Percentiles rank a stretch among this genome's conserved stretches.
phyloP scores from a whole-genome alignment of 2,113 vertebrate genomes.

The Albula goreensis region DNA sequence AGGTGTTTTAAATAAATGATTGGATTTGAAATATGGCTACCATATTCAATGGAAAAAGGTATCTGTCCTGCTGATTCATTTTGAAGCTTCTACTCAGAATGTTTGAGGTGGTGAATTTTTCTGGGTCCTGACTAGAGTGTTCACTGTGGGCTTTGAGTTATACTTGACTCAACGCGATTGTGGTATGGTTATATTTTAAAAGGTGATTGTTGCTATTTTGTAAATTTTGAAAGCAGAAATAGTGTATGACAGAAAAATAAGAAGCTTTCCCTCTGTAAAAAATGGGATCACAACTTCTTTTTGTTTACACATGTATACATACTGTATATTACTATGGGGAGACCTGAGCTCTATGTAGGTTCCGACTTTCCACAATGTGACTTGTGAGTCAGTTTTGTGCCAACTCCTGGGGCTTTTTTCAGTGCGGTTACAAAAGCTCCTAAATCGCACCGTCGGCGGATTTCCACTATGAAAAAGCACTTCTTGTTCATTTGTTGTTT shows the following conservation, averaged over 20 bases:
- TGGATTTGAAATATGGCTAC: too few species aligned
- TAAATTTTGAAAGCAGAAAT: not conserved
- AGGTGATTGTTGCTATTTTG: not conserved
- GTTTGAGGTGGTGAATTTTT: not conserved
- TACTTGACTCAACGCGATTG: not conserved
- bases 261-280: too few species aligned
- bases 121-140: not conserved
- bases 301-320: not conserved
- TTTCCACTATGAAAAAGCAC: constrained; percentile 56
- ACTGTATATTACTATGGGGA: not conserved
- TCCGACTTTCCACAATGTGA: not conserved
- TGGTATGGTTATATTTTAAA: not conserved
- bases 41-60: too few species aligned
- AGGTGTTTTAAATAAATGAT: too few species aligned
- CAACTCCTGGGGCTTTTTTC: not conserved
- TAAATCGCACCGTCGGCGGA: constrained; percentile 53
- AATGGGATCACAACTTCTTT: too few species aligned
- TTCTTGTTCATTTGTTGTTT: constrained; percentile 57
- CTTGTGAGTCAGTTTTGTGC: not conserved
- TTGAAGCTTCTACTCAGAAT: not conserved
- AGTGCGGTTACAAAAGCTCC: constrained; percentile 18
- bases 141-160: not conserved
- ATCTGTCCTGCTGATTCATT: not conserved
- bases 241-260: not conserved
- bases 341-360: not conserved